Conservation (phyloP, 2,888 invertebrate species). For the Acleris literana region DNA sequence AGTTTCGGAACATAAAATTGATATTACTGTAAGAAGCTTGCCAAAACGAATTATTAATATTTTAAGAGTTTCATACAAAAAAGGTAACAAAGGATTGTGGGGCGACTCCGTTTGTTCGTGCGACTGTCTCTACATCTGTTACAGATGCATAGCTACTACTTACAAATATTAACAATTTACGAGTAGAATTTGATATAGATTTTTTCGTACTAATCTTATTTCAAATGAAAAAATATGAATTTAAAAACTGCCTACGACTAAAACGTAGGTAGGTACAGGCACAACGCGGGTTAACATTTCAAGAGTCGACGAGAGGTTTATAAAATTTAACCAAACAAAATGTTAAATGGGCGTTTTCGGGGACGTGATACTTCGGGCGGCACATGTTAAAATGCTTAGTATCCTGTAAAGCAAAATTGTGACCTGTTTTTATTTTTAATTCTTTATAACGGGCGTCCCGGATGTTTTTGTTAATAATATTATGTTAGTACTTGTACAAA, state of each 20-base stretch:
- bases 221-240: no score
- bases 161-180: background rate
- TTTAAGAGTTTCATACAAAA: no score
- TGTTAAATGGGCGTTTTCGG: conserved; percentile 13
- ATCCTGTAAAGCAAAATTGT: conserved; percentile 21
- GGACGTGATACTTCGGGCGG: conserved; percentile 16
- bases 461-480: conserved; percentile 1
- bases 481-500: background rate
- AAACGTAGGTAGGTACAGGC: background rate
- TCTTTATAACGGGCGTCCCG: conserved; percentile 17
- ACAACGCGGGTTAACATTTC: conserved; percentile 7
- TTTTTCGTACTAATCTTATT: no score
- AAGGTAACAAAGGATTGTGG: no score
- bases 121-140: no score
- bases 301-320: conserved; percentile 1
- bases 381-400: conserved; percentile 19
- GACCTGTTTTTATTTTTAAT: conserved; percentile 22
- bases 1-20: no score
- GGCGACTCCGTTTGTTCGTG: no score
- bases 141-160: background rate
- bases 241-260: background rate
- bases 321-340: conserved; percentile 11
- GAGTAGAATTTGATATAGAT: no score
- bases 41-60: no score
- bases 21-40: no score